A percentile compares a stretch with the other conserved stretches of the same genome.
phyloP scores from a whole-genome alignment of 2,888 invertebrate species.

The Patella ulyssiponensis region DNA sequence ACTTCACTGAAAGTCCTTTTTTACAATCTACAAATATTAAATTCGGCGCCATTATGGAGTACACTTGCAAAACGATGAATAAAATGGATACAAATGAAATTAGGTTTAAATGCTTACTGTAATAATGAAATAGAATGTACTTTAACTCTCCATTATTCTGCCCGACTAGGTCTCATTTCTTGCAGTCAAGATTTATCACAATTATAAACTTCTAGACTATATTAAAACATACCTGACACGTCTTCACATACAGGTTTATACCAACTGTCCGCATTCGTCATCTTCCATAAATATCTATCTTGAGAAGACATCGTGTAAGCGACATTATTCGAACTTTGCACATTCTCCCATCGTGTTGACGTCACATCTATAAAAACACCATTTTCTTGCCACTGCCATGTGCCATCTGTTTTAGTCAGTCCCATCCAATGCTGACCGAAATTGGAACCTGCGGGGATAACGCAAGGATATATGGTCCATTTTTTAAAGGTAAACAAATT shows the following conservation, averaged over 20 bases:
- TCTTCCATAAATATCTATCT: not conserved
- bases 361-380: not conserved
- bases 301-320: conserved; percentile 12
- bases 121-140: no score
- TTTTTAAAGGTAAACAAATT: no score
- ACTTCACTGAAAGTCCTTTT: no score
- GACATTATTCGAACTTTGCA: not conserved
- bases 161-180: no score
- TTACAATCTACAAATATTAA: no score
- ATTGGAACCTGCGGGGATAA: not conserved
- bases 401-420: not conserved
- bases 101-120: no score
- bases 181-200: no score
- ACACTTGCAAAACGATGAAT: no score
- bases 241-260: conserved; percentile 19
- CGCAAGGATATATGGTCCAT: not conserved
- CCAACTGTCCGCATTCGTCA: not conserved
- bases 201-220: no score
- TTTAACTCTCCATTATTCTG: no score
- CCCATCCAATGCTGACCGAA: conserved; percentile 19
- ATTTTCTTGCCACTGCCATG: conserved; percentile 12
- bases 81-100: no score
- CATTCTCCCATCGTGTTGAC: conserved; percentile 19
- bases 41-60: no score
- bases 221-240: not conserved